A percentile compares a stretch with the other conserved stretches of the same genome.
These are phyloP conservation scores for Glandiceps talaboti DNA, from an alignment of 53 echinoderm and acorn worm genomes.

Conservation along the genomic window DNA sequence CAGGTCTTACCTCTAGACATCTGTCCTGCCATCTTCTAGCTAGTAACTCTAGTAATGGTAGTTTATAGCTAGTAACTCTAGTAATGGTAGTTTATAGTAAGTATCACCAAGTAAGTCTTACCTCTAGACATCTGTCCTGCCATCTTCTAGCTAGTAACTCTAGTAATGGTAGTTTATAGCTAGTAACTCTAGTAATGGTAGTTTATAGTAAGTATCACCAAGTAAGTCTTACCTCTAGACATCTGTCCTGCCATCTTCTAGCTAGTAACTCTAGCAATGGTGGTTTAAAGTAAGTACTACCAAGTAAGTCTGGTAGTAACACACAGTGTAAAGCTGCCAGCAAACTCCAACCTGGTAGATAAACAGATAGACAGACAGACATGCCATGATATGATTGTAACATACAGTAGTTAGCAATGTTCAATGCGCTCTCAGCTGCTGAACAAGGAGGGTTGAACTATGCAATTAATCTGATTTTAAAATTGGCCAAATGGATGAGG, in stretches of 20 bases:
- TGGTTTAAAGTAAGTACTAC: constrained; percentile 61
- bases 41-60: constrained; percentile 63
- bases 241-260: constrained; percentile 91
- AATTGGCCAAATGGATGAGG: too few species aligned
- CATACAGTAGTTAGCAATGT: too few species aligned
- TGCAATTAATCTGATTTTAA: too few species aligned
- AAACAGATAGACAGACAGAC: too few species aligned
- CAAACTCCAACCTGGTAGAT: constrained; percentile 73
- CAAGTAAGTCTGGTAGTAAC: constrained; percentile 72
- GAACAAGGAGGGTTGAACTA: too few species aligned
- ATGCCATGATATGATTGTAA: too few species aligned
- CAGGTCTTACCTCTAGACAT: constrained; percentile 72
- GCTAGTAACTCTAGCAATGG: constrained; percentile 77
- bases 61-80: constrained; percentile 58
- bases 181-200: constrained; percentile 53
- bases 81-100: constrained; percentile 54
- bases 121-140: constrained; percentile 96
- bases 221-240: constrained; percentile 69
- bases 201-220: constrained; percentile 55
- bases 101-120: constrained; percentile 44
- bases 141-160: constrained; percentile 85
- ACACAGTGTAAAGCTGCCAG: constrained; percentile 93
- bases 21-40: constrained; percentile 96
- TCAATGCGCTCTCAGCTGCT: too few species aligned
- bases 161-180: constrained; percentile 61